Percentiles rank a stretch among this genome's conserved stretches.
phyloP scores from a whole-genome alignment of 2,113 vertebrate genomes.

The Tragelaphus imberbis region DNA sequence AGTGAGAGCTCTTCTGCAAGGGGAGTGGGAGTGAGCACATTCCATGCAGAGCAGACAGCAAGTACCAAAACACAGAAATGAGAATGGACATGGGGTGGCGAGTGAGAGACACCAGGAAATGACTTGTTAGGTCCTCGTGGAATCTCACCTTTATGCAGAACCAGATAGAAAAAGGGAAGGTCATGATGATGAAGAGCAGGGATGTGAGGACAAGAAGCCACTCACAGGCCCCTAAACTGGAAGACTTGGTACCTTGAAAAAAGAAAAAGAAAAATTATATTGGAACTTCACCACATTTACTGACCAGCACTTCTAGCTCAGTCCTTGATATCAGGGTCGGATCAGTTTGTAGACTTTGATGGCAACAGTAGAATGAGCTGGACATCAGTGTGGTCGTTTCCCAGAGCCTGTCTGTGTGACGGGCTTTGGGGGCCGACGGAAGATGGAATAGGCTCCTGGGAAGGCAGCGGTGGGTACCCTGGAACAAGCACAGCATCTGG shows the following conservation, averaged over 20 bases:
- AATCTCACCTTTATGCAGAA: slow-evolving; percentile 93
- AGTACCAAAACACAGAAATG: not conserved
- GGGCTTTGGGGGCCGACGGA: not conserved
- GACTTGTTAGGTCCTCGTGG: not conserved
- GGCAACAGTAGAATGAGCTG: not conserved
- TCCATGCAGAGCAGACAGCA: not conserved
- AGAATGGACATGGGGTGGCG: too few species aligned
- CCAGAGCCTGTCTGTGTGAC: not conserved
- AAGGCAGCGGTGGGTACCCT: not conserved
- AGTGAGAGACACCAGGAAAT: not conserved
- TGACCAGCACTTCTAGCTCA: not conserved
- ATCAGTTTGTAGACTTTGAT: not conserved
- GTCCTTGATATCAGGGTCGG: not conserved
- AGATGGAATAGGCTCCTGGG: not conserved
- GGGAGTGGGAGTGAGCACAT: not conserved
- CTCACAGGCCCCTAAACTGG: slow-evolving; percentile 87
- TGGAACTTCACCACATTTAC: not conserved
- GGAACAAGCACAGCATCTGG: not conserved
- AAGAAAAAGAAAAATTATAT: not conserved
- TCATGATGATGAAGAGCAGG: slow-evolving; percentile 83
- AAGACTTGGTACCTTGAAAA: slow-evolving; percentile 83
- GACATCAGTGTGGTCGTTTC: not conserved
- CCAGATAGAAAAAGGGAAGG: slow-evolving; percentile 94
- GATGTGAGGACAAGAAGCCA: slow-evolving; percentile 87
- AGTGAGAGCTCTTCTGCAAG: not conserved